Conservation (phyloP, 2,888 invertebrate species). For the Auanema freiburgensis region DNA sequence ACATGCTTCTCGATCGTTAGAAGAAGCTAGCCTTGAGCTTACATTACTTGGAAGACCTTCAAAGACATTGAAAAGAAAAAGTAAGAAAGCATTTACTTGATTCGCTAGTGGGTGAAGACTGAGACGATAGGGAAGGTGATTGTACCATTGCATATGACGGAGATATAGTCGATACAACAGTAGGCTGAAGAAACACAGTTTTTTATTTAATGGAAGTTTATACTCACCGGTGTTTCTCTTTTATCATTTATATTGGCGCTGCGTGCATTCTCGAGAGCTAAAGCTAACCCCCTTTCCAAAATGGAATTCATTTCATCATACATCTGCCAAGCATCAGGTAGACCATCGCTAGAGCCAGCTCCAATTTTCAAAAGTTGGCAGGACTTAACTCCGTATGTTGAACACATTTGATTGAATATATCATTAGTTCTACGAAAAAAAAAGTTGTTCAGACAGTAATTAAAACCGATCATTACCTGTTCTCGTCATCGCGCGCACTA, state of each 20-base stretch:
- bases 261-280: constrained; percentile 28
- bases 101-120: not conserved
- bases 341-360: constrained; percentile 16
- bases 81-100: not conserved
- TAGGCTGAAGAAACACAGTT: not conserved
- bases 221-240: constrained; percentile 1
- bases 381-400: constrained; percentile 81
- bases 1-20: no score
- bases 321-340: constrained; percentile 82
- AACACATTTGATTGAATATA: constrained; percentile 81
- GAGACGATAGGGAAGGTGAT: constrained; percentile 6
- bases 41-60: no score
- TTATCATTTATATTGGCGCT: constrained; percentile 8
- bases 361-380: constrained; percentile 78
- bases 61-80: not conserved
- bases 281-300: constrained; percentile 39
- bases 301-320: constrained; percentile 71
- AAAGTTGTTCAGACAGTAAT: no score
- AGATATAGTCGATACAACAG: constrained; percentile 26
- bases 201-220: not conserved
- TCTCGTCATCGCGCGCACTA: constrained; percentile 72
- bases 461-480: constrained; percentile 77
- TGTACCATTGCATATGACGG: constrained; percentile 24
- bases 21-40: no score
- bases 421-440: constrained; percentile 77